A percentile compares a stretch with the other conserved stretches of the same genome.
Conservation (phyloP, 2,113 vertebrate species). For the Columba janthina region DNA sequence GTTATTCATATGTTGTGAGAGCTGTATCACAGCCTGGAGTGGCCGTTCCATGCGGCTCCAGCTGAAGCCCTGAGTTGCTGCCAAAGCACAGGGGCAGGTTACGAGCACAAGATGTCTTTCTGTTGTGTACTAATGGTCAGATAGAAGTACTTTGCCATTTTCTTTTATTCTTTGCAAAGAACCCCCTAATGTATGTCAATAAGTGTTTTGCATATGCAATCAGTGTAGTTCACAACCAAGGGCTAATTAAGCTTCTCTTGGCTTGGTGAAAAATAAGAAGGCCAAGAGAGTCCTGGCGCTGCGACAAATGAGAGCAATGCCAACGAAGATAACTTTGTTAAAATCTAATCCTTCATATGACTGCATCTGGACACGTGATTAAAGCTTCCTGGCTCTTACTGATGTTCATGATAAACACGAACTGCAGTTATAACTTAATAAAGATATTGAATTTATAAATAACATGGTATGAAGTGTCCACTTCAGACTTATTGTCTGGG, state of each 20-base stretch:
- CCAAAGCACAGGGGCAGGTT: neutral
- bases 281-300: neutral
- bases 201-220: neutral
- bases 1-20: neutral
- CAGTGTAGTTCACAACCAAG: neutral
- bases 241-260: neutral
- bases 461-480: neutral
- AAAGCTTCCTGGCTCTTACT: neutral
- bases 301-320: neutral
- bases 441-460: neutral
- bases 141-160: neutral
- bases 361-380: neutral
- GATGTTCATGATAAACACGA: neutral
- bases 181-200: neutral
- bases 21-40: neutral
- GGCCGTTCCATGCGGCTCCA: neutral
- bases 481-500: neutral
- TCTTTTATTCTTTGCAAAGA: neutral
- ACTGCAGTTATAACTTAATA: neutral
- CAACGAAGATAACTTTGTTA: conserved; percentile 3
- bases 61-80: neutral
- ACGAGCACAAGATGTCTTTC: fast-evolving
- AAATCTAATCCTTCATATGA: conserved; percentile 4
- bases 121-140: neutral
- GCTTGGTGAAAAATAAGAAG: conserved; percentile 1